Conservation (phyloP, 1,140 invertebrate species). For the Brachionus plicatilis region DNA sequence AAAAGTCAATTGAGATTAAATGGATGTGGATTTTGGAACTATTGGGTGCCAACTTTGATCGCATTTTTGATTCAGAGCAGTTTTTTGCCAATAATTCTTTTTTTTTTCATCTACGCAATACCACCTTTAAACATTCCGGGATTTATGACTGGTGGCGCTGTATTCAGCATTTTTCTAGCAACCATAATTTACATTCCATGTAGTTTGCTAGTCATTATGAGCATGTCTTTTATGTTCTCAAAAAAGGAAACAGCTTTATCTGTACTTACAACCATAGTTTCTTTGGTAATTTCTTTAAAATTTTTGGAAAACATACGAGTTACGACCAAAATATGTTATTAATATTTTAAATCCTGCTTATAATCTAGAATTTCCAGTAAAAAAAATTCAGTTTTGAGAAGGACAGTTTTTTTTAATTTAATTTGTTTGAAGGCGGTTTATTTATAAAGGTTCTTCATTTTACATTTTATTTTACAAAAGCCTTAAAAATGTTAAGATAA, state of each 20-base stretch:
- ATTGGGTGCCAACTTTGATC: background rate
- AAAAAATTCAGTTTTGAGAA: background rate
- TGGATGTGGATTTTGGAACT: constrained; percentile 16
- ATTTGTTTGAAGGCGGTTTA: too few relatives aligned
- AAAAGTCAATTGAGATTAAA: constrained; percentile 35
- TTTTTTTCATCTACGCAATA: constrained; percentile 3
- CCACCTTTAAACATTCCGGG: constrained; percentile 15
- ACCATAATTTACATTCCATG: constrained; percentile 35
- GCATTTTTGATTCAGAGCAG: background rate
- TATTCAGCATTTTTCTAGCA: constrained; percentile 11
- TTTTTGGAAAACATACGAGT: background rate
- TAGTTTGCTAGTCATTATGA: background rate
- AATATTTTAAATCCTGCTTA: too few relatives aligned
- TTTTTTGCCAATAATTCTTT: constrained; percentile 14
- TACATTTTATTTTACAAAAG: too few relatives aligned
- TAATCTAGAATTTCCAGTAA: background rate
- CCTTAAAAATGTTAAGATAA: too few relatives aligned
- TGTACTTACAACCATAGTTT: background rate
- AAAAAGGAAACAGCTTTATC: constrained; percentile 27
- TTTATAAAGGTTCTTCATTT: too few relatives aligned
- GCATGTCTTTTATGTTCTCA: constrained; percentile 26
- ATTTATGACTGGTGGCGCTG: constrained; percentile 10
- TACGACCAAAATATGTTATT: background rate
- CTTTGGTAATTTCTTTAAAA: background rate
- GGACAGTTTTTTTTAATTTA: too few relatives aligned